A percentile compares a stretch with the other conserved stretches of the same genome.
phyloP scores from a whole-genome alignment of 2,113 vertebrate species.

The Platichthys flesus region DNA sequence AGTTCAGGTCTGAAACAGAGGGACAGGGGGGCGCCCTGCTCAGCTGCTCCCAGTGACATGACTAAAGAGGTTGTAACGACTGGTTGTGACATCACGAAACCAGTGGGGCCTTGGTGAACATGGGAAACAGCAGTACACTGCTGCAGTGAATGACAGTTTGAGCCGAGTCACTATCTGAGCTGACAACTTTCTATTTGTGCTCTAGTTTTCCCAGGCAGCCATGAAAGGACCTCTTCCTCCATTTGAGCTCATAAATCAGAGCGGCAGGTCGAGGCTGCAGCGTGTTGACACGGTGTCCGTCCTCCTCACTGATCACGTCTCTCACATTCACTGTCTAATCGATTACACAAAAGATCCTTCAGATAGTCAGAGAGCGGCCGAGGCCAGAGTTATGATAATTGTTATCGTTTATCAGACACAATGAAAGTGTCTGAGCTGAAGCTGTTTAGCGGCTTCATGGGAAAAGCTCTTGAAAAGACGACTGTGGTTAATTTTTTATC shows the following conservation, averaged over 20 bases:
- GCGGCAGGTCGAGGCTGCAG: background rate
- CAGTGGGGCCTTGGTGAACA: background rate
- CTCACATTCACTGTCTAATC: background rate
- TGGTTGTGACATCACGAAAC: too few relatives aligned
- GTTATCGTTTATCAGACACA: background rate
- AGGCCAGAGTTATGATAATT: constrained; percentile 18
- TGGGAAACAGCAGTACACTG: background rate
- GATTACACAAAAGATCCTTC: constrained; percentile 5
- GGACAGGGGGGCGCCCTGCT: too few relatives aligned
- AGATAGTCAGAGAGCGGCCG: background rate
- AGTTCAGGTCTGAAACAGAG: too few relatives aligned
- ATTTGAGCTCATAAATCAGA: constrained; percentile 65
- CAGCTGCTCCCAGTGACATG: background rate
- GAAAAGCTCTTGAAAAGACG: constrained; percentile 4
- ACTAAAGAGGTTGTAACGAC: background rate
- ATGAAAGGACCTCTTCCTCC: constrained; percentile 55
- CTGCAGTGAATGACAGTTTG: background rate
- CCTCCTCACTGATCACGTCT: background rate
- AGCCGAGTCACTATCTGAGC: background rate
- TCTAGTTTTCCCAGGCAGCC: constrained; percentile 75
- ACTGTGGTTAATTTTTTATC: constrained; percentile 8
- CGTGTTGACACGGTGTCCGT: constrained; percentile 48
- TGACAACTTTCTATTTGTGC: background rate
- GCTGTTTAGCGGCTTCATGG: constrained; percentile 7
- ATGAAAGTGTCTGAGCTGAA: background rate